Base-by-base conservation (phyloP, 2,113 vertebrate genomes). In the Xenus cinereus region DNA sequence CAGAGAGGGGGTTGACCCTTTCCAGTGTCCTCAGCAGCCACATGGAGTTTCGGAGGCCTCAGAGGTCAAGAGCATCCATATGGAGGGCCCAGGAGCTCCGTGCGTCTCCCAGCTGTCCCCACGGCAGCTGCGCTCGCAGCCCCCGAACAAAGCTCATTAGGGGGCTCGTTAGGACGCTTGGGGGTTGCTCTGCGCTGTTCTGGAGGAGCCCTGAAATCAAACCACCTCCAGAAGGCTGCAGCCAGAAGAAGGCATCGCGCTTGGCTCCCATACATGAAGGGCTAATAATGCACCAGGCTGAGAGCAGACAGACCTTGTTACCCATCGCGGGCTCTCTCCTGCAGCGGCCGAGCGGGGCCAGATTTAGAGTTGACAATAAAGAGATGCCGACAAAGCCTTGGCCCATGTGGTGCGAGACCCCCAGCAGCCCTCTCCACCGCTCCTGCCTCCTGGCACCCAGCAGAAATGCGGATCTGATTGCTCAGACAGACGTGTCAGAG, bases 1-100 rank as follows among this genome's bases (percentile, higher is more conserved):
- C 8, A 67, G 32, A 78, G 71, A 90, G 50, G 60, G 78, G 83
- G 46, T 9, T 96, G 97, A 96, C 96, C 92, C 72, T 83, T 88
- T 26, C 72, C 93, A 83, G 82, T 43, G 92, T 95, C 92, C 92
- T 78, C 88, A 88, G 93, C 93, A 96, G 93, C 95, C 95, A 90
- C 96, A 95, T 93, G 95, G 93, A 94, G 95, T 80, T 96, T 74
- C 4, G 2, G 88, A 95, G 96, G 56, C 93, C 96, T 75, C 83
- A 43, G 88, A 96, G 96, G 95, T 93, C 95, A 94, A 92, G 95
- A 95, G 88, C 96, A 97, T 97, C 96, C 97, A 93, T 96, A 93
- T 80, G 95, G 96, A 95, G 82, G 67, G 96, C 95, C 67, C 87
- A 68, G 89, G 67, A 94, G 54, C 87, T 87, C 71, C 0, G 26